Evolutionary conservation across 2,888 invertebrate species (phyloP), one percentile per base, ranked within the genome.

Genomic region (Rhingia rostrata): DNA sequence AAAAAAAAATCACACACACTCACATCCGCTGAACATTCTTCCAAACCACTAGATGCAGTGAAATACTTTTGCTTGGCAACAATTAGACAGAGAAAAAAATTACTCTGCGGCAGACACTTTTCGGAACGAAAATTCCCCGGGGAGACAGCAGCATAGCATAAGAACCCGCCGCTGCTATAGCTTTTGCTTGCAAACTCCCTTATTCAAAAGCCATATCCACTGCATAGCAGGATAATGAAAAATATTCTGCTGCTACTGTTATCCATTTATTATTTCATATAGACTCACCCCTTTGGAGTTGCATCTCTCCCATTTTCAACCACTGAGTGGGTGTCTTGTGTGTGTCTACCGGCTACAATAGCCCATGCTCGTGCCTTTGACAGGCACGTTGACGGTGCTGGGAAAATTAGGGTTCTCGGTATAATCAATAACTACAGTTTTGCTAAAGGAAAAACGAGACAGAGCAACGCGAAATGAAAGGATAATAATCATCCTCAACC

Each of bases 391-490:
- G 7, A 47, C 14, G 53, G n/a, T 69, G 54, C 47, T 51, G 66
- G 45, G 49, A 80, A 75, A 80, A 84, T 84, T 84, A 80, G 80
- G 80, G 74, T 75, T 84, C 80, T 84, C 83, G 83, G 83, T 74
- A 60, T 80, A 80, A 84, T 84, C 84, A 80, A 84, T 84, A 84
- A 60, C 63, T 35, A 54, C 41, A 1, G 22, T 22, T 22, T 41
- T 41, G 7, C 10, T 9, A 10, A 9, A 41, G 10, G 22, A 12
- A 32, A 30, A 45, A 41, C 41, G 6, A 39, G 33, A 35, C 32
- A 51, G 35, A 60, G 37, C 33, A 49, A 9, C 39, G 9, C 51
- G n/a, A 43, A 37, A 58, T 14, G 14, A 37, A 47, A 33, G 41
- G 6, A 49, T 32, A 41, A 79, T 73, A 81, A 69, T 75, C 53